Evolutionary conservation across 1,140 invertebrate genomes (phyloP).

Genomic region (Lepidurus packardi): DNA sequence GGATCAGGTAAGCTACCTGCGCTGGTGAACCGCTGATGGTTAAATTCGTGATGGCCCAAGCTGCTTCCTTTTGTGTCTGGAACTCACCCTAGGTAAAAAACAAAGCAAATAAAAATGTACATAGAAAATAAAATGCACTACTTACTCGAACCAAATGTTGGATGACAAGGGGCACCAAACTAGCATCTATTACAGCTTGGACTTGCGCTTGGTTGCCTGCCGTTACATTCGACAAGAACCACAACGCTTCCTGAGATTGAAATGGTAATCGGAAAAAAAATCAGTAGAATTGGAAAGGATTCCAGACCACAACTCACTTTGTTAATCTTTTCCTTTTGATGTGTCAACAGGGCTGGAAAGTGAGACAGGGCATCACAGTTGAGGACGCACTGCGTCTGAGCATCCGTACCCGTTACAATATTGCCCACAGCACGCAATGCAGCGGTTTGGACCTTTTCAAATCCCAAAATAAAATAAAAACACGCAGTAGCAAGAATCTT

Average conservation of each 20-base stretch:
- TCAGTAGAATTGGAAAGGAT: not conserved
- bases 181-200: constrained; percentile 92
- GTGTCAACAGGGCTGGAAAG: constrained; percentile 80
- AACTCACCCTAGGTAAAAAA: constrained; percentile 75
- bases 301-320: constrained; percentile 44
- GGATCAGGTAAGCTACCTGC: constrained; percentile 76
- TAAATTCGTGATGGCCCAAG: constrained; percentile 97
- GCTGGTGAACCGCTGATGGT: constrained; percentile 93
- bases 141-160: constrained; percentile 72
- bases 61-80: constrained; percentile 98
- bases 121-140: constrained; percentile 28
- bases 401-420: constrained; percentile 97
- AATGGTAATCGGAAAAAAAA: constrained; percentile 2
- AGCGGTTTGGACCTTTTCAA: constrained; percentile 72
- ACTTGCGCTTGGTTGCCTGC: constrained; percentile 96
- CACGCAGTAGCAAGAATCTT: not conserved
- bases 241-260: constrained; percentile 78
- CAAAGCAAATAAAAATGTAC: not conserved
- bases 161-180: constrained; percentile 89
- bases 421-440: constrained; percentile 95
- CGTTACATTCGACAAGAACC: constrained; percentile 98
- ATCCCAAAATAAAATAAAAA: constrained; percentile 33
- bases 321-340: constrained; percentile 77
- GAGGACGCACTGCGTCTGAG: constrained; percentile 92
- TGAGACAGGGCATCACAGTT: constrained; percentile 88